Base-by-base conservation (phyloP, 1,140 invertebrate species). In the Odontomachus brunneus region DNA sequence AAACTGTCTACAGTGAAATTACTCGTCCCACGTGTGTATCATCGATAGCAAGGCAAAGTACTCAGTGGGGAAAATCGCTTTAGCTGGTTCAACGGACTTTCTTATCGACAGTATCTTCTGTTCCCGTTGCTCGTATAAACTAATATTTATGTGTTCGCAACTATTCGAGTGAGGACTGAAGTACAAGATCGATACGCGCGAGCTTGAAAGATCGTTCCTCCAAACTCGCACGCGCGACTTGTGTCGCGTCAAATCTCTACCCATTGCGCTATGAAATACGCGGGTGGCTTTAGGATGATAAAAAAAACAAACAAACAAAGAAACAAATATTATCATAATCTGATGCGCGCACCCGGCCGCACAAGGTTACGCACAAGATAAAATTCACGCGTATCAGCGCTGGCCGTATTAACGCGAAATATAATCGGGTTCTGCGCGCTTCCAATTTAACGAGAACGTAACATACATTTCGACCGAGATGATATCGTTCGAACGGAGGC, bases 401-500 rank as follows among this genome's bases (percentile, higher is more conserved):
- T 69, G 53, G n/a, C 29, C 24, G 19, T 69, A n/a, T n/a, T n/a
- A n/a, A n/a, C n/a, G n/a, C n/a, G n/a, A n/a, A n/a, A n/a, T n/a
- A n/a, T n/a, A n/a, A n/a, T n/a, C n/a, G n/a, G n/a, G 29, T 33
- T 33, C 29, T 5, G 2, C 9, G 48, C 48, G 15, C n/a, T 65
- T 44, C 9, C 29, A 14, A 51, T 14, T 65, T 19, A 29, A 76
- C 11, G 60, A n/a, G n/a, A n/a, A 38, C 14, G 22, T 51, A 76
- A 65, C 73, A 22, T 53, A 53, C 44, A 38, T 65, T 76, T 76
- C 48, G 48, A 22, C 26, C n/a, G 26, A 38, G 48, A 76, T 73
- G 22, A 73, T 73, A 60, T 63, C 24, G 26, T 33, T 33, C 29
- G 53, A 44, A 72, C 29, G 29, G 29, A 73, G 24, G 44, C 33